Conservation (phyloP, 2,888 invertebrate species). For the Dastarcus helophoroides region DNA sequence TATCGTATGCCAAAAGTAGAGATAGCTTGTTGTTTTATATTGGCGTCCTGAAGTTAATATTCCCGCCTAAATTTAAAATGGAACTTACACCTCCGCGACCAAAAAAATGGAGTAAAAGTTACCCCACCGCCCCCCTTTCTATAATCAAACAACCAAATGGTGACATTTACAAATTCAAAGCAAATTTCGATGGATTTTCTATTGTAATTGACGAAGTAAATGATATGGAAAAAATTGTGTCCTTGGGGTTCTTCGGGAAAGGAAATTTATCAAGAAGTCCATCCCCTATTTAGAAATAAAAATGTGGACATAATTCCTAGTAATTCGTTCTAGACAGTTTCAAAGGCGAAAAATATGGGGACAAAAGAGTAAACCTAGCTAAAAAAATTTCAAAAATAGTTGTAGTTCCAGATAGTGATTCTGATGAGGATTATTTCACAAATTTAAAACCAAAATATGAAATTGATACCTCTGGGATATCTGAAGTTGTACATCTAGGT, state of each 20-base stretch:
- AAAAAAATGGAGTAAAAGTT: slow-evolving; percentile 30
- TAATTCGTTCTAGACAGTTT: slow-evolving; percentile 52
- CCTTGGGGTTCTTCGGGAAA: slow-evolving; percentile 69
- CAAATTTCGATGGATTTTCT: slow-evolving; percentile 55
- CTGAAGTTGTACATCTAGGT: slow-evolving; percentile 55
- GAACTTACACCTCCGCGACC: slow-evolving; percentile 17
- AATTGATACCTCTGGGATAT: slow-evolving; percentile 44
- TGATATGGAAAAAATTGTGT: slow-evolving; percentile 50
- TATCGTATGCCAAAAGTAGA: too few species aligned
- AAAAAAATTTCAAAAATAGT: slow-evolving; percentile 38
- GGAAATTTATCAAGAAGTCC: slow-evolving; percentile 39
- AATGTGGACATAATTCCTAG: slow-evolving; percentile 41
- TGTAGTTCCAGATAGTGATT: slow-evolving; percentile 55
- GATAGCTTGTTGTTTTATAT: too few species aligned
- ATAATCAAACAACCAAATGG: slow-evolving; percentile 36
- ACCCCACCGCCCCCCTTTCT: slow-evolving; percentile 32
- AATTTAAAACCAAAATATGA: slow-evolving; percentile 49
- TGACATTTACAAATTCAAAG: slow-evolving; percentile 45
- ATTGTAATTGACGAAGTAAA: slow-evolving; percentile 49
- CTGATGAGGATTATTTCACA: slow-evolving; percentile 48
- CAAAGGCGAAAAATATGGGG: slow-evolving; percentile 46
- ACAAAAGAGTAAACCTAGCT: slow-evolving; percentile 23
- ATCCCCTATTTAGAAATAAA: too few species aligned
- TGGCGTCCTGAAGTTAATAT: too few species aligned
- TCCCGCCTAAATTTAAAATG: too few species aligned